A percentile compares a stretch with the other conserved stretches of the same genome.
These are phyloP conservation scores for Anguilla japonica DNA, from an alignment of 2,113 vertebrate species.

Conservation along the genomic window DNA sequence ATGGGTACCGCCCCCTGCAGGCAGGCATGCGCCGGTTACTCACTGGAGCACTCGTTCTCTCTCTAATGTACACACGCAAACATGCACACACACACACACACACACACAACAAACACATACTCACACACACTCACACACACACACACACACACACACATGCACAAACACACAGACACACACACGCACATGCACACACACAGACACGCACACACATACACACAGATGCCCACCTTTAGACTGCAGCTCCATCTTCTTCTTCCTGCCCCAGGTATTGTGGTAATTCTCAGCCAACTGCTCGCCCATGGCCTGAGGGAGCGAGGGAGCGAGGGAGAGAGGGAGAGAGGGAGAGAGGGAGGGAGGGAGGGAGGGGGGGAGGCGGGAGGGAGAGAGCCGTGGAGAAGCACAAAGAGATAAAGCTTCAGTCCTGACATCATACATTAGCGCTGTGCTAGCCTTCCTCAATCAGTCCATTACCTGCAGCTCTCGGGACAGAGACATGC, in stretches of 20 bases:
- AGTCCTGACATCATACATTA: neutral
- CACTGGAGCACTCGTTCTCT: neutral
- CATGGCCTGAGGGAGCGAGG: slow-evolving; percentile 77
- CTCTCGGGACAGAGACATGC: slow-evolving; percentile 86
- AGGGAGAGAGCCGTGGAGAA: neutral
- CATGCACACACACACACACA: neutral
- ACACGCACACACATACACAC: too few species aligned
- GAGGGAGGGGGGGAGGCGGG: neutral
- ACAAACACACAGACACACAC: neutral
- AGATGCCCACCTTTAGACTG: slow-evolving; percentile 80
- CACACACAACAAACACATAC: neutral
- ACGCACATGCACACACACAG: neutral
- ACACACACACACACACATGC: neutral
- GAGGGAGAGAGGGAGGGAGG: neutral
- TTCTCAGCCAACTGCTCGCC: slow-evolving; percentile 92
- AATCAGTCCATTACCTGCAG: slow-evolving; percentile 71
- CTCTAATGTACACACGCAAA: neutral
- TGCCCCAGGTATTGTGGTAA: slow-evolving; percentile 93
- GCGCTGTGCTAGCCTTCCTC: neutral
- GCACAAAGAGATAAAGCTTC: neutral
- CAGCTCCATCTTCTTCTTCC: slow-evolving; percentile 89
- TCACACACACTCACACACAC: neutral
- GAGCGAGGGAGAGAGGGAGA: slow-evolving; percentile 1
- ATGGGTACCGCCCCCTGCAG: slow-evolving; percentile 83
- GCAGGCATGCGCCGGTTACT: neutral